Conservation (phyloP, 2,797 vertebrate species). For the Cetoscarus ocellatus region DNA sequence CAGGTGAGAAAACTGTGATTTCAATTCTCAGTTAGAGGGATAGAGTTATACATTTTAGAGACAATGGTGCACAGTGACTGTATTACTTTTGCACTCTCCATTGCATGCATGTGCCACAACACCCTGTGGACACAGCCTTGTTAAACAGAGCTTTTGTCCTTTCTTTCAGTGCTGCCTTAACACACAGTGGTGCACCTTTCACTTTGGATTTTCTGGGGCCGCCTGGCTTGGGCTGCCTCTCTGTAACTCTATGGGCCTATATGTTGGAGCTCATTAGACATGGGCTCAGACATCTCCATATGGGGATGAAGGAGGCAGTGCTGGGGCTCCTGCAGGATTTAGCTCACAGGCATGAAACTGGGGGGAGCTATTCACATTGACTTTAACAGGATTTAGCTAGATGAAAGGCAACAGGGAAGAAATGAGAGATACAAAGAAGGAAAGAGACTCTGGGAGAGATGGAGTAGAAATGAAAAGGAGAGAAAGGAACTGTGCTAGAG, state of each 20-base stretch:
- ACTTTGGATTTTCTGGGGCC: conserved; percentile 29
- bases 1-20: too few species aligned
- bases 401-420: conserved; percentile 71
- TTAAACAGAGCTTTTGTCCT: conserved; percentile 15
- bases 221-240: conserved; percentile 44
- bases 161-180: conserved; percentile 10
- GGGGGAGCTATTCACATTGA: conserved; percentile 60
- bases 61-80: conserved; percentile 8
- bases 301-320: conserved; percentile 46
- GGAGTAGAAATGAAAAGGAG: conserved; percentile 9
- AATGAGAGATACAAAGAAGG: conserved; percentile 41
- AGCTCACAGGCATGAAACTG: conserved; percentile 61
- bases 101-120: conserved; percentile 1
- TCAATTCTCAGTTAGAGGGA: too few species aligned
- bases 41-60: too few species aligned
- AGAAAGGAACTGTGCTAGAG: conserved; percentile 22
- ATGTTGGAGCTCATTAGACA: conserved; percentile 60
- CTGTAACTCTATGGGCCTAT: conserved; percentile 21
- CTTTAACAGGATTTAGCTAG: conserved; percentile 77
- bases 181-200: conserved; percentile 20
- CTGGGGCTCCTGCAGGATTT: conserved; percentile 59
- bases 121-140: conserved; percentile 37
- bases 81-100: conserved; percentile 27
- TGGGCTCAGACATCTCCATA: conserved; percentile 57
- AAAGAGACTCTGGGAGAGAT: conserved; percentile 21